These are phyloP conservation scores for Echiichthys vipera DNA, from an alignment of 2,797 vertebrate species.

Conservation along the genomic window DNA sequence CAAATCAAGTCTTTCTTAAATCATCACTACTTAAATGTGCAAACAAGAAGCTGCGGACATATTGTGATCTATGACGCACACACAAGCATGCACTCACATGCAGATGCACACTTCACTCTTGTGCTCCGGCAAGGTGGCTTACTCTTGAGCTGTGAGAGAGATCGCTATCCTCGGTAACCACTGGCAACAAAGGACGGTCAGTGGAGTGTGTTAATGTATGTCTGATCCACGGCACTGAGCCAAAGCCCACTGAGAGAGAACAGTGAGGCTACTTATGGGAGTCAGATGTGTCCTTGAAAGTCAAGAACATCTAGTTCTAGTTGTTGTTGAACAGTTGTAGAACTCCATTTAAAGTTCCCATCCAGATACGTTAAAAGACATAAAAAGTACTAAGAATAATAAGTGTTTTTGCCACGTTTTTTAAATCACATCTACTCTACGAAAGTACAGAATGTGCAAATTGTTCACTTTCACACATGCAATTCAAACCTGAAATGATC, in stretches of 20 bases:
- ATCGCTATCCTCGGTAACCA: conserved; percentile 51
- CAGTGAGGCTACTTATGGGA: conserved; percentile 5
- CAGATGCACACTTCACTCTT: conserved; percentile 22
- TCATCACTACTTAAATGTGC: conserved; percentile 3
- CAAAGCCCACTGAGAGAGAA: conserved; percentile 28
- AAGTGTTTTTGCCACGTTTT: not conserved
- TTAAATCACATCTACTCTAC: not conserved
- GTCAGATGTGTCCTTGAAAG: conserved; percentile 18
- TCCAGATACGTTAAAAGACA: not conserved
- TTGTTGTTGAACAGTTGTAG: not conserved
- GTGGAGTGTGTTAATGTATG: conserved; percentile 45
- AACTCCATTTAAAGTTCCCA: not conserved
- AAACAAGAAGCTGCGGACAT: conserved; percentile 6
- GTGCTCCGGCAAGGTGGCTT: conserved; percentile 32
- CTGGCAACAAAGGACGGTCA: conserved; percentile 55
- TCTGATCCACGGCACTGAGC: conserved; percentile 26
- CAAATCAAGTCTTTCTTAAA: not conserved
- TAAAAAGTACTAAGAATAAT: not conserved
- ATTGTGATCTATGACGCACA: conserved; percentile 34
- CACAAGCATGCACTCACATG: not conserved
- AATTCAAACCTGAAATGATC: no score
- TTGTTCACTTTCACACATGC: no score
- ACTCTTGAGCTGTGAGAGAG: conserved; percentile 24
- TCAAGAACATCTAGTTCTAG: conserved; percentile 14
- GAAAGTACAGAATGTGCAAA: no score